phyloP scores from a whole-genome alignment of 2,888 invertebrate species.

The Aromia moschata region DNA sequence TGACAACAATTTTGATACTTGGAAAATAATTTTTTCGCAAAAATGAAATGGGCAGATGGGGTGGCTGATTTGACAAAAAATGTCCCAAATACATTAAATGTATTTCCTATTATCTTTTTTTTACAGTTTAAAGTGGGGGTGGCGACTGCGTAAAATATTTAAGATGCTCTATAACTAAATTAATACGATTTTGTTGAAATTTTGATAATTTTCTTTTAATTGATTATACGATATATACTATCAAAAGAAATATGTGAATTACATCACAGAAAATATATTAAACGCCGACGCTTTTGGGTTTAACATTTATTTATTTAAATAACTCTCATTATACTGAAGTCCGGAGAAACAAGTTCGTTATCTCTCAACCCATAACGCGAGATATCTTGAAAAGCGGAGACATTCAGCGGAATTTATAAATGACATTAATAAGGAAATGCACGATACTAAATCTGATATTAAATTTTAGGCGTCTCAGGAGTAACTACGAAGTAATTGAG shows the following conservation, averaged over 20 bases:
- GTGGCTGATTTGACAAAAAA: no score
- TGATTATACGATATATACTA: not conserved
- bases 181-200: no score
- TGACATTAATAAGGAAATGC: constrained; percentile 29
- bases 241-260: not conserved
- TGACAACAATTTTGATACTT: no score
- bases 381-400: constrained; percentile 19
- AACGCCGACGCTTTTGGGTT: not conserved
- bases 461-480: constrained; percentile 27
- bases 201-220: not conserved
- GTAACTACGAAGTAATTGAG: constrained; percentile 28
- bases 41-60: no score
- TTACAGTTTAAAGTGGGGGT: no score
- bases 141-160: no score
- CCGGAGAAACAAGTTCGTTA: constrained; percentile 2
- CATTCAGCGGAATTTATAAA: constrained; percentile 23
- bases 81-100: no score
- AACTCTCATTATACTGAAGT: constrained; percentile 2
- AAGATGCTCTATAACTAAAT: no score
- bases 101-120: no score
- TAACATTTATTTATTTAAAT: constrained; percentile 5
- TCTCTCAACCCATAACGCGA: not conserved
- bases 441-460: constrained; percentile 27
- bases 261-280: not conserved
- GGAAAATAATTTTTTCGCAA: no score